These are phyloP conservation scores for Hylia prasina DNA, from an alignment of 2,113 vertebrate species.

Conservation along the genomic window DNA sequence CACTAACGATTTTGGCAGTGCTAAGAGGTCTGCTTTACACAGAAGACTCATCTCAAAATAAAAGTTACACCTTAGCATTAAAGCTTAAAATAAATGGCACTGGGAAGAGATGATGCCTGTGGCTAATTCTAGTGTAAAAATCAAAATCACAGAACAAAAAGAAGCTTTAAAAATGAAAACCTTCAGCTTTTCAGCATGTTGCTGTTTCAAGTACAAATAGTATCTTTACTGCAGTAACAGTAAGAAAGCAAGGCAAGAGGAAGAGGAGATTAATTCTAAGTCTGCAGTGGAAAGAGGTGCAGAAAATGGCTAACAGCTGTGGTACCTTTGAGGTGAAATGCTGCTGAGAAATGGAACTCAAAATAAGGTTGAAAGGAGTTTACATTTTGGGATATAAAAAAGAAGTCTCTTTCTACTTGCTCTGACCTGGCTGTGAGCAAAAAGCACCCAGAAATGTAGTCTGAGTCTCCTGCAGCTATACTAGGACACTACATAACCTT, in stretches of 20 bases:
- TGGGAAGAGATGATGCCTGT: neutral
- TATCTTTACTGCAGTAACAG: neutral
- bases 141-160: neutral
- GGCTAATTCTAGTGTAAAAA: neutral
- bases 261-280: neutral
- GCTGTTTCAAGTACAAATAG: neutral
- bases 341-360: neutral
- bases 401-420: neutral
- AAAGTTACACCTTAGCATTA: neutral
- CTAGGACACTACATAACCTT: neutral
- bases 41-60: neutral
- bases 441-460: neutral
- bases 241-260: neutral
- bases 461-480: neutral
- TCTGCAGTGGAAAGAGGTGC: neutral
- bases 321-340: neutral
- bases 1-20: neutral
- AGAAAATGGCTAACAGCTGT: neutral
- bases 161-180: neutral
- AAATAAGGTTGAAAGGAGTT: neutral
- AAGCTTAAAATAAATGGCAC: neutral
- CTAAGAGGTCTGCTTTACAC: neutral
- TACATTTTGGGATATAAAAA: neutral
- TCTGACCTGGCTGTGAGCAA: neutral
- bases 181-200: neutral